Conservation (phyloP, 2,113 vertebrate species). For the Corapipo altera region DNA sequence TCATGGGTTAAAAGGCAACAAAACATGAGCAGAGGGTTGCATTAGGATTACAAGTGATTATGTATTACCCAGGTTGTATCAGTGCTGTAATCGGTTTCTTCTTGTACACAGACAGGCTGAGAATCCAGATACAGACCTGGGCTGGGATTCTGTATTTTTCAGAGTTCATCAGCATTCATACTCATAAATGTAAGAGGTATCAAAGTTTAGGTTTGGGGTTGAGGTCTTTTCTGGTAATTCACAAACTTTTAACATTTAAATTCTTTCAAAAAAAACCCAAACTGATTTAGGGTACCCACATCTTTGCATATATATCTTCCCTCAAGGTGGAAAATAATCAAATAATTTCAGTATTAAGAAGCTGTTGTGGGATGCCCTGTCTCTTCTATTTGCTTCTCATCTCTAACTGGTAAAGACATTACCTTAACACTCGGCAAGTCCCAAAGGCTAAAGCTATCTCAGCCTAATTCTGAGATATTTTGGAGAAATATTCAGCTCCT, state of each 20-base stretch:
- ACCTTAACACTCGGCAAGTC: not conserved
- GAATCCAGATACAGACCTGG: not conserved
- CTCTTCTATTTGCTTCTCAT: not conserved
- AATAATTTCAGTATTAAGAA: not conserved
- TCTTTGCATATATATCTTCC: not conserved
- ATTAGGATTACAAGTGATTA: slow-evolving; percentile 63
- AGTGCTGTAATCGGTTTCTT: slow-evolving; percentile 36
- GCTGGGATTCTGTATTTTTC: not conserved
- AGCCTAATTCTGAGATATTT: not conserved
- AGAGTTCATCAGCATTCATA: not conserved
- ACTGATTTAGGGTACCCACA: accelerated
- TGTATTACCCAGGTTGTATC: slow-evolving; percentile 18
- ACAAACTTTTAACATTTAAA: not conserved
- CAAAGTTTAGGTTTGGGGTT: not conserved
- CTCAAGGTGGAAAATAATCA: not conserved
- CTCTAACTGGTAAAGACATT: not conserved
- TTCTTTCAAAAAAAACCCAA: not conserved
- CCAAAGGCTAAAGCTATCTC: not conserved
- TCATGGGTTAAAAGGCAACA: not conserved
- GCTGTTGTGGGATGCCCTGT: not conserved
- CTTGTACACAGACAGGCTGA: not conserved
- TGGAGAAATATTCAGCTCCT: not conserved
- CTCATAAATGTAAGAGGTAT: not conserved
- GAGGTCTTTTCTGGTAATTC: not conserved
- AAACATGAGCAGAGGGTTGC: not conserved